Conservation (phyloP, 1,140 invertebrate species). For the Wasmannia auropunctata region DNA sequence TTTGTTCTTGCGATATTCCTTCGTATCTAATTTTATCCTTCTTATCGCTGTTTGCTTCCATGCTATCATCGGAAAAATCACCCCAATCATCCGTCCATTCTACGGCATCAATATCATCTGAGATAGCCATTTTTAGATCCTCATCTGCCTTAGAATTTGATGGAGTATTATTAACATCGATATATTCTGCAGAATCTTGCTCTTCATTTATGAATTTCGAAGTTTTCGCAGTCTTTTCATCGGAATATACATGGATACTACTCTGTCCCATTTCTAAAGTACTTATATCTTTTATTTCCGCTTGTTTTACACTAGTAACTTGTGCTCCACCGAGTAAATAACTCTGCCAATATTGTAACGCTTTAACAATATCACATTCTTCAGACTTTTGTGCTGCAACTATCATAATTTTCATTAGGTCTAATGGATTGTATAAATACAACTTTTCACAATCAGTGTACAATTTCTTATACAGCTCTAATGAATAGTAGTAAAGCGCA, state of each 20-base stretch:
- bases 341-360: constrained; percentile 66
- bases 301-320: constrained; percentile 14
- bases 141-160: not conserved
- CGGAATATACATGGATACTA: not conserved
- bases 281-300: not conserved
- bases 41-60: constrained; percentile 61
- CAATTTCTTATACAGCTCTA: constrained; percentile 76
- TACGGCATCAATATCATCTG: constrained; percentile 54
- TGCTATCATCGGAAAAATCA: constrained; percentile 75
- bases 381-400: constrained; percentile 57
- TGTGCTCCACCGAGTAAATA: constrained; percentile 44
- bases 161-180: constrained; percentile 38
- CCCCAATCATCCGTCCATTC: constrained; percentile 78
- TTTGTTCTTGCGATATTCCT: constrained; percentile 22
- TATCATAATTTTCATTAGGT: constrained; percentile 74
- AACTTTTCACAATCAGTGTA: constrained; percentile 64
- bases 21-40: constrained; percentile 10
- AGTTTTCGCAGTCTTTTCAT: not conserved
- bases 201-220: not conserved
- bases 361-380: constrained; percentile 62
- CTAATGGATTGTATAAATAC: constrained; percentile 77
- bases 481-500: constrained; percentile 79
- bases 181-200: constrained; percentile 14
- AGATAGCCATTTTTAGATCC: not conserved
- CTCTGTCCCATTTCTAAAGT: not conserved